phyloP scores from a whole-genome alignment of 2,888 invertebrate genomes.

The Rutpela maculata region DNA sequence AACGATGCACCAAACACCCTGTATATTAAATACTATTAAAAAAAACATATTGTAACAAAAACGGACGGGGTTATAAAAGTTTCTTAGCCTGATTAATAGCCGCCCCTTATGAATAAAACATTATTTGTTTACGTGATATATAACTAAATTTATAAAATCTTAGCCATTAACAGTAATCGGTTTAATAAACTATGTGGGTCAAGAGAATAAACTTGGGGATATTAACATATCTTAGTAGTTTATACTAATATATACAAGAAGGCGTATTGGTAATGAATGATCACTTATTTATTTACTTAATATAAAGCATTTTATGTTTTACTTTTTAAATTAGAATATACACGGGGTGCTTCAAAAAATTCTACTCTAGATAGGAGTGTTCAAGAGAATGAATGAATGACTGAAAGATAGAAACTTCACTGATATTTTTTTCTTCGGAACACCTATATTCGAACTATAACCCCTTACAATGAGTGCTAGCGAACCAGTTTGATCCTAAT shows the following conservation, averaged over 20 bases:
- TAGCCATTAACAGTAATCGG: constrained; percentile 15
- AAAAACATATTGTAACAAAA: constrained; percentile 2
- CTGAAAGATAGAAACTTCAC: too few species aligned
- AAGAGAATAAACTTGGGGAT: not conserved
- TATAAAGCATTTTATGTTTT: too few species aligned
- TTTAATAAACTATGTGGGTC: constrained; percentile 15
- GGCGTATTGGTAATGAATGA: not conserved
- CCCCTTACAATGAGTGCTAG: too few species aligned
- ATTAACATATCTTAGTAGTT: constrained; percentile 12
- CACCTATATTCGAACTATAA: too few species aligned
- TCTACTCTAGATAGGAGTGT: too few species aligned
- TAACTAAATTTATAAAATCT: constrained; percentile 16
- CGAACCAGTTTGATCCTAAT: too few species aligned
- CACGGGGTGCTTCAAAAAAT: too few species aligned
- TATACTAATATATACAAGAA: constrained; percentile 5
- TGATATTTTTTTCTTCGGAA: too few species aligned
- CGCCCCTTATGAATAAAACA: constrained; percentile 14
- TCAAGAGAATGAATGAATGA: too few species aligned
- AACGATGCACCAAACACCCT: too few species aligned
- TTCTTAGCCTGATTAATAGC: not conserved
- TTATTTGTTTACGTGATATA: constrained; percentile 13
- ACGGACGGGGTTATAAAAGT: not conserved
- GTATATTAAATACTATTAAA: not conserved
- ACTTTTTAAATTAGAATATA: too few species aligned
- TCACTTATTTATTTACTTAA: not conserved